Evolutionary conservation across 2,113 vertebrate species (phyloP), one percentile per base, ranked within the genome.

Genomic region (Megalops atlanticus): DNA sequence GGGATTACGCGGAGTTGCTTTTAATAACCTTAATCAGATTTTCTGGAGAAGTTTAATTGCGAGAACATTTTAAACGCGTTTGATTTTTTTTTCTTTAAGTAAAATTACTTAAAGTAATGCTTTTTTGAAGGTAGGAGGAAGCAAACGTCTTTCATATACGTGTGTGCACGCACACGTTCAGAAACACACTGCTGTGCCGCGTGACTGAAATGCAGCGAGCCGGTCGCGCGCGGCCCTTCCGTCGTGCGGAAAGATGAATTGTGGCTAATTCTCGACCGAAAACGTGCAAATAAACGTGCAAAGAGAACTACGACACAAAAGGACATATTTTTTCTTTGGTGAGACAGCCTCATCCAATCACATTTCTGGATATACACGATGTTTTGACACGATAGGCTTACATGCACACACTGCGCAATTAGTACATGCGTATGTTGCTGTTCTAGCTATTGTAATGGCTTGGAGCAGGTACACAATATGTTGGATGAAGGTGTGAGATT

Each of bases 161-260:
- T 14, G 3, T 72, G 38, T 6, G 76, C 77, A 49, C 39, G 45
- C 79, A 76, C 70, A 77, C 35, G 74, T 76, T 76, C 75, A 52
- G 38, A 43, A 69, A 78, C 82, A 79, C 81, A 81, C 38, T 21
- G 43, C 12, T 33, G 45, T 75, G 85, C 84, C 88, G 84, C 76
- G 54, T 90, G 84, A 88, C 87, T 76, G n/a, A 54, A 84, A 85
- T 74, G 80, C 86, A 84, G 84, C 77, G 83, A 77, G 49, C 33
- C 40, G 80, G 80, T 87, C 88, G 83, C 33, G 84, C 85, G 81
- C 70, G 84, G 80, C 84, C 87, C 78, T 74, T 84, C 80, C 76
- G 81, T 33, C 33, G 15, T 1, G 6, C 41, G 7, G 31, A 64
- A 64, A 8, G 58, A 64, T 2, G n/a, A 24, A 0, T 31, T 64